phyloP scores from a whole-genome alignment of 2,797 vertebrate species.

The Galago senegalensis region DNA sequence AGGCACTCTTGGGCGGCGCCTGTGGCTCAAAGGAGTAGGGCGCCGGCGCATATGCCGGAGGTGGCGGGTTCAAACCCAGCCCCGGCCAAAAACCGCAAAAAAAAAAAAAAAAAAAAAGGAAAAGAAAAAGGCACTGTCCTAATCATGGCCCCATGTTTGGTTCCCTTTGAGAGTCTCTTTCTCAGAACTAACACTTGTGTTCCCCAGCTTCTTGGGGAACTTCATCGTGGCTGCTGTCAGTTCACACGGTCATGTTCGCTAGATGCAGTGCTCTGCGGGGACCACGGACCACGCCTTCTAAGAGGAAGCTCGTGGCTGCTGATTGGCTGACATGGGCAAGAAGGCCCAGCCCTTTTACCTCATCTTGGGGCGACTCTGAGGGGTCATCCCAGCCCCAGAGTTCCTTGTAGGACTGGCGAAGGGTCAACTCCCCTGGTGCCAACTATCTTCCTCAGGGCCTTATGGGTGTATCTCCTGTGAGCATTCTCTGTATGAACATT shows the following conservation, averaged over 20 bases:
- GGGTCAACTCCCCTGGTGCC: not conserved
- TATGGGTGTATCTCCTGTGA: not conserved
- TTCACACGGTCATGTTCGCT: not conserved
- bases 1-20: too few relatives aligned
- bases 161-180: not conserved
- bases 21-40: too few relatives aligned
- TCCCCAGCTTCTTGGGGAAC: not conserved
- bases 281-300: not conserved
- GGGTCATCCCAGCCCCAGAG: not conserved
- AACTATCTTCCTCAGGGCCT: not conserved
- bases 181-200: not conserved
- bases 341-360: not conserved
- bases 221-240: not conserved
- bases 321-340: not conserved
- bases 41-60: too few relatives aligned
- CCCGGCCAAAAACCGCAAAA: too few relatives aligned
- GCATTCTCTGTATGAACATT: not conserved
- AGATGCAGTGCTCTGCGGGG: not conserved
- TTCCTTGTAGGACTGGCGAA: not conserved
- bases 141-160: not conserved
- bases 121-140: not conserved
- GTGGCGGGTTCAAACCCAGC: too few relatives aligned
- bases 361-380: not conserved
- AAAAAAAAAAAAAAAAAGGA: too few relatives aligned
- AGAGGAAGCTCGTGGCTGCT: not conserved